Evolutionary conservation across 1,140 invertebrate genomes (phyloP), one percentile per base, ranked within the genome.

Genomic region (Littorina saxatilis): DNA sequence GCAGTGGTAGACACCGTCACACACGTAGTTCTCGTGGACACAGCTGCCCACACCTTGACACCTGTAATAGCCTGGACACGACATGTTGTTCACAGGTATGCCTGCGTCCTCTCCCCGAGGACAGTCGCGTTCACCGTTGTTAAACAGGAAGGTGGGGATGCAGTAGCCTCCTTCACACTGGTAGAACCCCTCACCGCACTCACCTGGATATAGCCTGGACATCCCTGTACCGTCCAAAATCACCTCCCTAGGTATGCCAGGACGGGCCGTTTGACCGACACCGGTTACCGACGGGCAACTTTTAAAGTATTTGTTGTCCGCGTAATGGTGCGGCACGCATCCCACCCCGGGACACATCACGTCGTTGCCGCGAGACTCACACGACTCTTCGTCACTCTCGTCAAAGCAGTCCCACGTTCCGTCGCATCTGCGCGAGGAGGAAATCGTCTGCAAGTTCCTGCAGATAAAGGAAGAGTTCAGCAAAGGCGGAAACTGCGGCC

Each of bases 371-470:
- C 82, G 79, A 1, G 40, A 50, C 32, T n/a, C 61, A 52, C 82
- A 82, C 39, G 79, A 66, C 29, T 79, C 70, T 47, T 82, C 82
- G 50, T 82, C 82, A 47, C 66, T 79, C 4, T 27, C 77, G 39
- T 82, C 82, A 11, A 70, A 70, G 35, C 82, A 82, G 27, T 82
- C 82, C 11, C 40, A 39, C 32, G 55, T 61, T 0, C 82, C 82
- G 37, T 82, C 55, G 63, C 82, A 82, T 9, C 58, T 32, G 17
- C 17, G 13, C 27, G 50, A 27, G 17, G 20, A 27, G 17, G 75
- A 0, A 13, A 83, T 15, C 20, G 55, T 63, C 77, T 76, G 75
- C 27, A 58, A 47, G 17, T 77, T 58, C 55, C 52, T 78, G 74
- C 79, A 83, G 13, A 29, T 55, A 47, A 66, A 58, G n/a, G 76